These are phyloP conservation scores for Kuschelorhynchus macadamiae DNA, from an alignment of 2,888 invertebrate genomes.

Conservation along the genomic window DNA sequence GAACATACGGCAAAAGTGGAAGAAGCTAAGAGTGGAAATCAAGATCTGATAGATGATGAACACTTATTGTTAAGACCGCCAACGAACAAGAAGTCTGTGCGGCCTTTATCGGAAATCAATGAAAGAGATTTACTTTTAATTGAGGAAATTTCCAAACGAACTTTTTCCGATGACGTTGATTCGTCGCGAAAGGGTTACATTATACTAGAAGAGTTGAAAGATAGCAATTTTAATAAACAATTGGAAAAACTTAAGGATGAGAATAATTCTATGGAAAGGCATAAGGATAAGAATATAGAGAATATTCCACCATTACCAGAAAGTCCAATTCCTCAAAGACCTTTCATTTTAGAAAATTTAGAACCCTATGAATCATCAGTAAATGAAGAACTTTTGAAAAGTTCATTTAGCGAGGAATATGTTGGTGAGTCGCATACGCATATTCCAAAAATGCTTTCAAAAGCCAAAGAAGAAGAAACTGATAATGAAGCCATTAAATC, in stretches of 20 bases:
- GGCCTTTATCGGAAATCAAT: slow-evolving; percentile 58
- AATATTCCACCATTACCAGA: slow-evolving; percentile 14
- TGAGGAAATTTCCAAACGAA: slow-evolving; percentile 53
- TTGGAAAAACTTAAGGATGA: too few species aligned
- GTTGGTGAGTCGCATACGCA: background rate
- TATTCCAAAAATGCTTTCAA: background rate
- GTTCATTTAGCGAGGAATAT: too few species aligned
- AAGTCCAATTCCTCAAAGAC: slow-evolving; percentile 6
- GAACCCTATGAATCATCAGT: too few species aligned
- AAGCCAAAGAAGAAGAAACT: background rate
- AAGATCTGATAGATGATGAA: slow-evolving; percentile 20
- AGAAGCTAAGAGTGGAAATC: too few species aligned
- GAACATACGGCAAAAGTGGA: too few species aligned
- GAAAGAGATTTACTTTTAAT: slow-evolving; percentile 59
- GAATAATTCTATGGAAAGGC: too few species aligned
- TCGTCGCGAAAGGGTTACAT: background rate
- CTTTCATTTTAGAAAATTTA: too few species aligned
- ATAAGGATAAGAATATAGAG: too few species aligned
- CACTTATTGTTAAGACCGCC: background rate
- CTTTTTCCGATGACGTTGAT: background rate
- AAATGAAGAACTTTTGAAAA: too few species aligned
- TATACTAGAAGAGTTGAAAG: background rate
- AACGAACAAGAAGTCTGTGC: background rate
- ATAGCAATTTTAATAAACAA: too few species aligned
- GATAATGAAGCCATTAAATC: background rate